These are phyloP conservation scores for Cryptocephalus moraei DNA, from an alignment of 2,888 invertebrate species.

Conservation along the genomic window DNA sequence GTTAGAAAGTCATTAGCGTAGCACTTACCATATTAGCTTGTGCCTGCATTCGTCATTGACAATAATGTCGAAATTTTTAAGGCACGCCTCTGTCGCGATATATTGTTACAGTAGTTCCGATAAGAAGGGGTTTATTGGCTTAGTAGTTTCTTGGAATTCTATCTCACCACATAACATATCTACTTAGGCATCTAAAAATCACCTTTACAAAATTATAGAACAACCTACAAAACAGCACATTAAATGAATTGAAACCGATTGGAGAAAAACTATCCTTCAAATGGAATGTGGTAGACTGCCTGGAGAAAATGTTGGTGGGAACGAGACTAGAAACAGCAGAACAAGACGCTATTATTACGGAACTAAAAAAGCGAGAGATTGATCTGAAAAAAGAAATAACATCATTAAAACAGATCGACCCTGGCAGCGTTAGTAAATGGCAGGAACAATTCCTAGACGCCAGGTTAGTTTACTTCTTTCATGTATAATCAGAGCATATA, in stretches of 20 bases:
- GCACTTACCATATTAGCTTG: too few species aligned
- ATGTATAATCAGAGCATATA: too few species aligned
- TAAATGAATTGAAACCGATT: constrained; percentile 12
- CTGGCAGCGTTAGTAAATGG: constrained; percentile 10
- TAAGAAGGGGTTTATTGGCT: too few species aligned
- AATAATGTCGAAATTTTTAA: too few species aligned
- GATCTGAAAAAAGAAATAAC: constrained; percentile 13
- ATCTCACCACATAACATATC: neutral
- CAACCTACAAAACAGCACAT: neutral
- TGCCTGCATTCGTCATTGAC: too few species aligned
- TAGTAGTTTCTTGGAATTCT: too few species aligned
- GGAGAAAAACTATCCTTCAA: constrained; percentile 17
- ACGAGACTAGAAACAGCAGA: constrained; percentile 16
- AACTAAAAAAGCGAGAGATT: constrained; percentile 9
- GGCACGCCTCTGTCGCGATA: too few species aligned
- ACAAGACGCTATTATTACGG: constrained; percentile 12
- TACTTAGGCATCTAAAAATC: too few species aligned
- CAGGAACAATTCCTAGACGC: constrained; percentile 15
- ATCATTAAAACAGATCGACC: neutral
- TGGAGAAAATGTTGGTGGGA: constrained; percentile 14
- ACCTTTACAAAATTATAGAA: neutral
- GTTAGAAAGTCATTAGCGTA: too few species aligned
- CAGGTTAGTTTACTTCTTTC: neutral
- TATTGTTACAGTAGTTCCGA: too few species aligned
- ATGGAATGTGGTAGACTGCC: constrained; percentile 14